Evolutionary conservation across 2,797 vertebrate species (phyloP).

Genomic region (Scarus forsteni): DNA sequence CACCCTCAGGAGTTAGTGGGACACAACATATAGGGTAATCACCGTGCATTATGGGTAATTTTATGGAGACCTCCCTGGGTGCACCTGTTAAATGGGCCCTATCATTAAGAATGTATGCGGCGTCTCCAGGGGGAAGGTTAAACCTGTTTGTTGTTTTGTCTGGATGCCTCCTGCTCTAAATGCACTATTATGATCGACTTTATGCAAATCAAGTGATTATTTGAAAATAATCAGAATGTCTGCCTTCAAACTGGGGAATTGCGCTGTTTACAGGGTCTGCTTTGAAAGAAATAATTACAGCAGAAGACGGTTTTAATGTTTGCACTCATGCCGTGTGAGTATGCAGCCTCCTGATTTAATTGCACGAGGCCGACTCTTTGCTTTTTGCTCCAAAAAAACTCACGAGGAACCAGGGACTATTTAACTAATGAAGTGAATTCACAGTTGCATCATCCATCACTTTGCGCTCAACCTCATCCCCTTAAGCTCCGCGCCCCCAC

Average conservation of each 20-base stretch:
- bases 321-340: conserved; percentile 16
- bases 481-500: conserved; percentile 1
- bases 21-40: conserved; percentile 56
- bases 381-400: conserved; percentile 44
- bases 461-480: conserved; percentile 39
- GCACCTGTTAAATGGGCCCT: conserved; percentile 65
- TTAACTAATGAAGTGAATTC: conserved; percentile 70
- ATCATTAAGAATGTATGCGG: conserved; percentile 59
- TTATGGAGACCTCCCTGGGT: conserved; percentile 49
- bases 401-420: conserved; percentile 57
- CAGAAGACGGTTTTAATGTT: conserved; percentile 19
- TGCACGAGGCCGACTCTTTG: conserved; percentile 14
- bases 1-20: conserved; percentile 25
- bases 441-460: conserved; percentile 63
- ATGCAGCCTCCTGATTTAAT: conserved; percentile 23
- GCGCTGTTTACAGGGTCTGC: conserved; percentile 10
- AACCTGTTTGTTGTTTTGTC: conserved; percentile 50
- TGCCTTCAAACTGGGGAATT: conserved; percentile 21
- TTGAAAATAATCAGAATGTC: conserved; percentile 37
- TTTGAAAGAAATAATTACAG: conserved; percentile 42
- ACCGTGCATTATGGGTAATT: conserved; percentile 53
- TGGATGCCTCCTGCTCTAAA: conserved; percentile 27
- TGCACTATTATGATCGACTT: conserved; percentile 34
- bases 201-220: conserved; percentile 57
- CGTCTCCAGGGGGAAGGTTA: conserved; percentile 47